Conservation (phyloP, 1,140 invertebrate species). For the Eriocheir sinensis region DNA sequence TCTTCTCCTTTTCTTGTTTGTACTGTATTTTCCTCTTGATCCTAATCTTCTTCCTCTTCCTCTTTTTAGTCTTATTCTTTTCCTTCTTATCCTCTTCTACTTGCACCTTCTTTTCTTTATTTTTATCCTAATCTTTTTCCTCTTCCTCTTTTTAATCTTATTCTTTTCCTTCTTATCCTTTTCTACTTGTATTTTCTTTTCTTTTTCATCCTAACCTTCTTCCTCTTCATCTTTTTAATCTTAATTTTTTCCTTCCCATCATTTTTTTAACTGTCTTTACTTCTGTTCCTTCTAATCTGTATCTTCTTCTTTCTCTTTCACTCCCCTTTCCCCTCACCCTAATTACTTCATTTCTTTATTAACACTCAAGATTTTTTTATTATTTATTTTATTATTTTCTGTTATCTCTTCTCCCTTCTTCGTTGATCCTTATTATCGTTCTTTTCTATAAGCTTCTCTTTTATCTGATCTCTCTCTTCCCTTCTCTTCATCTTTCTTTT, state of each 20-base stretch:
- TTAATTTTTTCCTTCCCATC: too few species aligned
- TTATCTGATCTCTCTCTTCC: not conserved
- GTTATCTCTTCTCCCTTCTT: not conserved
- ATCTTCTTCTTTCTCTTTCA: not conserved
- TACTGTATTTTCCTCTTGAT: too few species aligned
- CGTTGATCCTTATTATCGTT: not conserved
- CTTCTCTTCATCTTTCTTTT: not conserved
- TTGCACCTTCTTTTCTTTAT: too few species aligned
- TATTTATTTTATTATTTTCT: not conserved
- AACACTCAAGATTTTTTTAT: not conserved
- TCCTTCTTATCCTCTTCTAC: too few species aligned
- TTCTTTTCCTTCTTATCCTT: too few species aligned
- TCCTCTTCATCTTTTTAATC: not conserved
- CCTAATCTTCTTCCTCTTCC: too few species aligned
- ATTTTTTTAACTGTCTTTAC: too few species aligned
- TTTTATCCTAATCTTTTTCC: too few species aligned
- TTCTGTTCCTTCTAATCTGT: too few species aligned
- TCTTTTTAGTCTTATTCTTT: too few species aligned
- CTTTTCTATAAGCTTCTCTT: not conserved
- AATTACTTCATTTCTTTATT: not conserved
- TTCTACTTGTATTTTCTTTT: not conserved
- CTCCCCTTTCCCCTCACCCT: constrained; percentile 35
- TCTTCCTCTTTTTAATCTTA: too few species aligned
- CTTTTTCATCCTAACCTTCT: not conserved
- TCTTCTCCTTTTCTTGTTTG: too few species aligned